Base-by-base conservation (phyloP, 2,888 invertebrate species). In the Drosophila aldrichi region DNA sequence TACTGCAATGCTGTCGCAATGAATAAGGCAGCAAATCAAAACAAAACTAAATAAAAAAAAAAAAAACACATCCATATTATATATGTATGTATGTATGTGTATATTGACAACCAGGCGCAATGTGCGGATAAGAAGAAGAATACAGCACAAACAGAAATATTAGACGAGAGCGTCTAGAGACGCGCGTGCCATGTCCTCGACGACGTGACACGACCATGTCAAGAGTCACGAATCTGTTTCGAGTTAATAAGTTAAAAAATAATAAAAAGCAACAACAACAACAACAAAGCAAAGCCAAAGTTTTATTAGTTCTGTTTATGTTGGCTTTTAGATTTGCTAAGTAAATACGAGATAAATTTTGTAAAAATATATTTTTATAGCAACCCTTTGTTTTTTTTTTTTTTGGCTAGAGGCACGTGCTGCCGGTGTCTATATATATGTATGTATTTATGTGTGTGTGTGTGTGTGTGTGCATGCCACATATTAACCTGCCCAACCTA, bases 1-100 rank as follows among this genome's bases (percentile, higher is more conserved):
- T 85, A 89, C 85, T 86, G 89, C 89, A 86, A 89, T 86, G 85
- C 88, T 82, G 85, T 86, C 89, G 85, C 88, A 85, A 85, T 89
- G 89, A 89, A 88, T 88, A 85, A 89, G 89, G 85, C 89, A 85
- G 89, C 88, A 86, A 89, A 86, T 88, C 89, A 86, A 89, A 86
- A 88, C 88, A 86, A 89, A 86, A 86, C 80, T 80, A 88, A 84
- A 84, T 83, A 83, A 84, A 87, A 87, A 79, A 87, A 88, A 89
- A 89, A 74, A n/a, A n/a, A 25, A 43, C 3, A 12, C 5, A 48
- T 29, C 2, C 14, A 29, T 46, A 25, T 10, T 46, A 25, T n/a
- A 46, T 46, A 48, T 29, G 25, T 16, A 16, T 46, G 14, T 10
- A 10, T n/a, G 9, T 46, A 10, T 29, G 12, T 49, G 34, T 49